These are phyloP conservation scores for Mus pahari DNA, from an alignment of 2,113 vertebrate genomes.

Conservation along the genomic window DNA sequence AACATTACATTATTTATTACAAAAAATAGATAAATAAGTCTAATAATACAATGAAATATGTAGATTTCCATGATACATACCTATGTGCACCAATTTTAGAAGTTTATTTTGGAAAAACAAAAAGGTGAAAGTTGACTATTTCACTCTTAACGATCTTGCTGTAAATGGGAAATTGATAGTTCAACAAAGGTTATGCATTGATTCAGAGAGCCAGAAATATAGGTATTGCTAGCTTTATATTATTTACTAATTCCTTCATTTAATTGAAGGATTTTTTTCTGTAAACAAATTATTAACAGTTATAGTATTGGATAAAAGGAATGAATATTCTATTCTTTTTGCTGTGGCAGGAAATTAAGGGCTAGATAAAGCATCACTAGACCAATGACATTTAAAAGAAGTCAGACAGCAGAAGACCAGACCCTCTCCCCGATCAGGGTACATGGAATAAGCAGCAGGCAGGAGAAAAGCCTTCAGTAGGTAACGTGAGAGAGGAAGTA, in stretches of 20 bases:
- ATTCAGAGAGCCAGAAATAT: not conserved
- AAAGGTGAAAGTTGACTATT: not conserved
- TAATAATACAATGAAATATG: not conserved
- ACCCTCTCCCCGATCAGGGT: not conserved
- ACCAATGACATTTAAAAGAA: not conserved
- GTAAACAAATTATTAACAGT: not conserved
- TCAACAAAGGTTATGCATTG: not conserved
- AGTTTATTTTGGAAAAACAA: not conserved
- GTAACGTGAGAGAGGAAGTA: too few species aligned
- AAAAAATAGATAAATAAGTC: not conserved
- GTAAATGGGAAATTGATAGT: not conserved
- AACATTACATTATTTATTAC: not conserved
- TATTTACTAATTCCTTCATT: not conserved
- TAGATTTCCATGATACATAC: not conserved
- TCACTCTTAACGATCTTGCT: not conserved
- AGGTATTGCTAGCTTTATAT: not conserved
- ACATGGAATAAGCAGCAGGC: not conserved
- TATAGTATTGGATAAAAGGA: not conserved
- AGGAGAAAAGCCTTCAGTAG: not conserved
- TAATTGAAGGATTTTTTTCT: not conserved
- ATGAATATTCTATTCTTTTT: slow-evolving; percentile 8
- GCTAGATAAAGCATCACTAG: not conserved
- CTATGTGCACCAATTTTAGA: not conserved
- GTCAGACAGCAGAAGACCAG: not conserved
- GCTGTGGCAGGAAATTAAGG: not conserved